Conservation (phyloP, 1,140 invertebrate species). For the Ephestia elutella region DNA sequence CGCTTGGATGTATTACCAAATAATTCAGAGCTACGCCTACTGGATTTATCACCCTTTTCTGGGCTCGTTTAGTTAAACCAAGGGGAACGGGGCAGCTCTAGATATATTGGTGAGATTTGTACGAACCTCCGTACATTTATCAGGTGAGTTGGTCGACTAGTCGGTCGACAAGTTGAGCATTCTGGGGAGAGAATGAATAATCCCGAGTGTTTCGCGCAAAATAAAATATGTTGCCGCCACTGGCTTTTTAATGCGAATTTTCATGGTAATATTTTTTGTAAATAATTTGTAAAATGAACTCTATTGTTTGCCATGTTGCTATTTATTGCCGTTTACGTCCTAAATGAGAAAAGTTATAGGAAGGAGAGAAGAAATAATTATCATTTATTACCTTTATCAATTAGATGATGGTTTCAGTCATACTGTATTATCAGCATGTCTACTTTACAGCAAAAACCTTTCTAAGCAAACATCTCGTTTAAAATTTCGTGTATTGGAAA, state of each 20-base stretch:
- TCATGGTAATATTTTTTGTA: constrained; percentile 25
- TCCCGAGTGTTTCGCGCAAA: constrained; percentile 48
- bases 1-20: constrained; percentile 29
- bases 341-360: too few relatives aligned
- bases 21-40: neutral
- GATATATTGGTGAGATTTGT: constrained; percentile 33
- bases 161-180: constrained; percentile 35
- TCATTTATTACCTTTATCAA: too few relatives aligned
- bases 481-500: too few relatives aligned
- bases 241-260: constrained; percentile 42
- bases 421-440: too few relatives aligned
- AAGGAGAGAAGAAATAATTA: too few relatives aligned
- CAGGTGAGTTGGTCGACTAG: constrained; percentile 24
- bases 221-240: constrained; percentile 54
- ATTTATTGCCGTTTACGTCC: constrained; percentile 9
- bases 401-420: too few relatives aligned
- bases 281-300: constrained; percentile 17
- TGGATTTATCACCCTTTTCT: constrained; percentile 8
- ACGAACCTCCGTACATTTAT: constrained; percentile 25
- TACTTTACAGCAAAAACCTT: too few relatives aligned
- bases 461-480: too few relatives aligned
- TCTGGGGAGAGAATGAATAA: constrained; percentile 37
- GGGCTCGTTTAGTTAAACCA: constrained; percentile 14
- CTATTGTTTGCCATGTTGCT: constrained; percentile 5
- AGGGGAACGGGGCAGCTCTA: constrained; percentile 29